Conservation (phyloP, 1,140 invertebrate genomes). For the Caenorhabditis remanei region DNA sequence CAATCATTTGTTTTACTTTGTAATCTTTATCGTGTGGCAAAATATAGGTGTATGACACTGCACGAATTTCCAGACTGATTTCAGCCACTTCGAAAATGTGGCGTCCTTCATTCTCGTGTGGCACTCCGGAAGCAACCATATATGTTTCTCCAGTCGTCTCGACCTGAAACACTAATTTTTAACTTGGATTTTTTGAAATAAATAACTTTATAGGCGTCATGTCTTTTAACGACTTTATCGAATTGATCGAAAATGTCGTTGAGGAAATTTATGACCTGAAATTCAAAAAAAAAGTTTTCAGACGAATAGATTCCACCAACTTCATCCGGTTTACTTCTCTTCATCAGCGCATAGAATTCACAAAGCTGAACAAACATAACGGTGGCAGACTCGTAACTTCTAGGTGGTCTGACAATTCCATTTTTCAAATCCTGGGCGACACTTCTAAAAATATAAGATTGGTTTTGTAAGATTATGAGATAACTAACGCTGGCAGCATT, state of each 20-base stretch:
- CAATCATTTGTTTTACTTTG: neutral
- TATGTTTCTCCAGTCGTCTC: slow-evolving; percentile 81
- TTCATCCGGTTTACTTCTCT: slow-evolving; percentile 79
- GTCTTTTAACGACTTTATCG: slow-evolving; percentile 85
- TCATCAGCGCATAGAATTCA: slow-evolving; percentile 72
- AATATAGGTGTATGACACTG: slow-evolving; percentile 57
- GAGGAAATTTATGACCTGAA: slow-evolving; percentile 84
- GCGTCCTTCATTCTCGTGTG: slow-evolving; percentile 84
- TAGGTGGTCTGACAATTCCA: slow-evolving; percentile 81
- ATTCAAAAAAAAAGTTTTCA: neutral
- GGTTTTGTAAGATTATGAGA: no score
- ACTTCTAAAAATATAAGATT: slow-evolving; percentile 80
- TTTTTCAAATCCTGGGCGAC: slow-evolving; percentile 93
- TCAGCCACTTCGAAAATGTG: slow-evolving; percentile 82
- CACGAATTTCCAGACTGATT: slow-evolving; percentile 78
- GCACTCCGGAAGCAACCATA: slow-evolving; percentile 90
- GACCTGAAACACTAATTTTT: slow-evolving; percentile 54
- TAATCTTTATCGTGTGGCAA: neutral
- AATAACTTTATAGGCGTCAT: slow-evolving; percentile 84
- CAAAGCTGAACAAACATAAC: slow-evolving; percentile 77
- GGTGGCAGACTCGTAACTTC: slow-evolving; percentile 74
- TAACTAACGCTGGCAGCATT: slow-evolving; percentile 77
- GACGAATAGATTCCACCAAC: neutral
- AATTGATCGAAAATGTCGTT: slow-evolving; percentile 87
- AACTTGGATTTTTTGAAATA: neutral